Percentiles rank a stretch among this genome's conserved stretches.
Conservation (phyloP, 2,113 vertebrate species). For the Actenoides lindsayi region DNA sequence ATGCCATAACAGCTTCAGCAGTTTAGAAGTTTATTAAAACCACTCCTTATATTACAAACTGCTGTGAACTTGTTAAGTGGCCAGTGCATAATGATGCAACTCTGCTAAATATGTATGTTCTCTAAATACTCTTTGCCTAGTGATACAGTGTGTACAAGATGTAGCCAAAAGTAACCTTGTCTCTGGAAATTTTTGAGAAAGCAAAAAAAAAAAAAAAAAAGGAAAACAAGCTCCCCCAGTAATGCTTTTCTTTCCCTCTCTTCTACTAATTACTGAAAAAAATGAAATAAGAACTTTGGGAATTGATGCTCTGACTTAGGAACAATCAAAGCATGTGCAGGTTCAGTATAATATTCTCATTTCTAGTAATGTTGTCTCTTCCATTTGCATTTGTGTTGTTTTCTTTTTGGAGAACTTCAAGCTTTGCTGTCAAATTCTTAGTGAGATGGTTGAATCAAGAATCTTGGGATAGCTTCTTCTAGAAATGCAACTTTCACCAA, state of each 20-base stretch:
- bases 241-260: background rate
- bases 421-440: background rate
- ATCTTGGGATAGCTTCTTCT: background rate
- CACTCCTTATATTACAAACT: conserved; percentile 7
- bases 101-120: background rate
- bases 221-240: background rate
- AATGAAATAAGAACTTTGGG: background rate
- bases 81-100: conserved; percentile 3
- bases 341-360: background rate
- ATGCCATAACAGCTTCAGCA: background rate
- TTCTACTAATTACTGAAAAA: background rate
- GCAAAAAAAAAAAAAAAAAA: background rate
- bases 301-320: background rate
- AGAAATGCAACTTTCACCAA: background rate
- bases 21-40: conserved; percentile 6
- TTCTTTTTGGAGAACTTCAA: background rate
- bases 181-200: background rate
- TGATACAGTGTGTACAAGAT: background rate
- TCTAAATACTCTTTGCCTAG: background rate
- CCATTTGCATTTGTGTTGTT: background rate
- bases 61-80: conserved; percentile 13
- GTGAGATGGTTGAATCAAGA: background rate
- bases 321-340: background rate
- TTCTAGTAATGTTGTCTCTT: background rate
- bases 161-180: background rate